Percentiles rank a stretch among this genome's conserved stretches.
phyloP scores from a whole-genome alignment of 2,113 vertebrate species.

The Cyprinodon brontotheroides region DNA sequence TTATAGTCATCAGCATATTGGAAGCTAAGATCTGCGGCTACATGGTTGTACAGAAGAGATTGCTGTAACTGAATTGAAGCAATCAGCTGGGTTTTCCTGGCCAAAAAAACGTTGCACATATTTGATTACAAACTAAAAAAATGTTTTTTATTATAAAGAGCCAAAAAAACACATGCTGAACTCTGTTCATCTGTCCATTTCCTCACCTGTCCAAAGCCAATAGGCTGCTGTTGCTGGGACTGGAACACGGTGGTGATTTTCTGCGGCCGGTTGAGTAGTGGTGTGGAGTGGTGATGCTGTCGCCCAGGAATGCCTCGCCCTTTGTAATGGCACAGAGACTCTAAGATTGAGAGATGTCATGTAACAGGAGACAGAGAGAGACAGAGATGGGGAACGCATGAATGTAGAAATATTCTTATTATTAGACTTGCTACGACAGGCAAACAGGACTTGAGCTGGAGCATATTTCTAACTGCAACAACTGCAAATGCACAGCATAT shows the following conservation, averaged over 20 bases:
- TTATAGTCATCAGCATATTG: too few species aligned
- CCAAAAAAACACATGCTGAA: too few species aligned
- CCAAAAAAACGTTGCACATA: too few species aligned
- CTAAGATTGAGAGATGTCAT: slow-evolving; percentile 65
- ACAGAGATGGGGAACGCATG: neutral
- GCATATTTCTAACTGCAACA: slow-evolving; percentile 12
- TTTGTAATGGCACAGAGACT: slow-evolving; percentile 85
- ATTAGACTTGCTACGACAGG: slow-evolving; percentile 17
- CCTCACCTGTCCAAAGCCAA: slow-evolving; percentile 91
- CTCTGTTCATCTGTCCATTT: neutral
- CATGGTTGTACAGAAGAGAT: too few species aligned
- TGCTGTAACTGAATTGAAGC: too few species aligned
- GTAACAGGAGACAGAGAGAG: slow-evolving; percentile 4
- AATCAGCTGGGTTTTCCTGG: too few species aligned
- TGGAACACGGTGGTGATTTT: slow-evolving; percentile 91
- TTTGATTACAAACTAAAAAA: too few species aligned
- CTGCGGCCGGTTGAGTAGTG: slow-evolving; percentile 87
- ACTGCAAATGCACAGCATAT: slow-evolving; percentile 17
- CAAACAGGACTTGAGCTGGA: slow-evolving; percentile 19
- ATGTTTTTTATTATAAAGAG: too few species aligned
- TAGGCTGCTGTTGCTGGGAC: slow-evolving; percentile 82
- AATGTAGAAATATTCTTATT: slow-evolving; percentile 1
- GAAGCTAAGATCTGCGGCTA: too few species aligned
- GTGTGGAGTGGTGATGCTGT: slow-evolving; percentile 81
- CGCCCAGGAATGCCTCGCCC: slow-evolving; percentile 84